Base-by-base conservation (phyloP, 2,888 invertebrate genomes). In the Folsomia candida region DNA sequence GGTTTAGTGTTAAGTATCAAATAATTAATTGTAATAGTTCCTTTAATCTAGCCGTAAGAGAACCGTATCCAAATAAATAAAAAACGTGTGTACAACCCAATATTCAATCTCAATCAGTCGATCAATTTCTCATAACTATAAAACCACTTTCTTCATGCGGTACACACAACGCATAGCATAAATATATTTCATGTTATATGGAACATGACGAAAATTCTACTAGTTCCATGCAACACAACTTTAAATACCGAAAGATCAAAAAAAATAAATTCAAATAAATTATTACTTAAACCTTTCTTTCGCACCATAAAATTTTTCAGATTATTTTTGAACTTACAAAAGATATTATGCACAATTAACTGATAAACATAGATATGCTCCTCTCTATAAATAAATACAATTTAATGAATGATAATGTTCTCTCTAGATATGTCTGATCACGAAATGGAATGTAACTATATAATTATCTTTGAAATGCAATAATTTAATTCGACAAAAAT, bases 371-470 rank as follows among this genome's bases (percentile, higher is more conserved):
- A 37, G 37, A 9, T 37, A 9, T 14, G 37, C 14, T 37, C 37
- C 4, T 37, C 37, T 37, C 37, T 4, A 14, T 37, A 37, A 37
- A 37, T 9, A 37, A 9, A 37, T 37, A 4, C 4, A 37, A n/a
- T n/a, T n/a, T 37, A 37, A 37, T 4, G 2, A 51, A n/a, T 64
- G 64, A 64, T 51, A 47, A 64, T 51, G 71, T 37, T 37, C n/a
- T n/a, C 64, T 73, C 60, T 68, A 63, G 73, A 71, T 71, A 73
- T 73, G 73, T 73, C 59, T 66, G 70, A 73, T 73, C 73, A 73
- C 73, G 68, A 60, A 71, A 66, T 70, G 73, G 73, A 71, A 73
- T 73, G 73, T 73, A 37, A 4, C 9, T 37, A 9, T 37, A 4
- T 37, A 14, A 37, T 37, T 37, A 14, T 4, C 37, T 37, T 9